Evolutionary conservation across 1,140 invertebrate species (phyloP).

Genomic region (Anthonomus grandis): DNA sequence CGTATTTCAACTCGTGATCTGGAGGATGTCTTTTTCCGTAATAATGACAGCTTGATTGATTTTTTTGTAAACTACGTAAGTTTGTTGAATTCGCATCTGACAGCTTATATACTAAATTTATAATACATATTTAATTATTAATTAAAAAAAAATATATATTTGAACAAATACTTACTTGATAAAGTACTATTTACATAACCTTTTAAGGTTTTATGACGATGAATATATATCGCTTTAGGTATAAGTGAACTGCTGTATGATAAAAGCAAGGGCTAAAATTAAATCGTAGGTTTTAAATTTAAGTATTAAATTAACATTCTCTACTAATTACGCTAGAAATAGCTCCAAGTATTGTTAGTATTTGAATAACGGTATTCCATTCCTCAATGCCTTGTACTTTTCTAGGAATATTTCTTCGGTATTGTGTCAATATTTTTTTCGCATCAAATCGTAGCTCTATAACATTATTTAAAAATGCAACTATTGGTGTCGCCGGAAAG

Average conservation of each 20-base stretch:
- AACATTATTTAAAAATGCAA: neutral
- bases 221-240: conserved; percentile 5
- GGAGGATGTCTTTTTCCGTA: conserved; percentile 5
- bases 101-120: too few species aligned
- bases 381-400: neutral
- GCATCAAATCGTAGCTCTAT: conserved; percentile 2
- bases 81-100: too few species aligned
- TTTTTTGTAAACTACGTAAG: too few species aligned
- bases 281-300: neutral
- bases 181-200: conserved; percentile 7
- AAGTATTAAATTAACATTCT: too few species aligned
- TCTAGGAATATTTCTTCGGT: conserved; percentile 1
- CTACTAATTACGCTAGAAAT: neutral
- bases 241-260: conserved; percentile 2
- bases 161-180: neutral
- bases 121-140: too few species aligned
- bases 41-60: neutral
- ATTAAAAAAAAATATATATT: too few species aligned
- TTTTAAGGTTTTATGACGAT: neutral
- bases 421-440: neutral
- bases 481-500: neutral
- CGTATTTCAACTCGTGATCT: neutral
- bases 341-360: neutral
- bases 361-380: neutral
- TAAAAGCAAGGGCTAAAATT: neutral